phyloP scores from a whole-genome alignment of 2,113 vertebrate species.

The Callipepla squamata region DNA sequence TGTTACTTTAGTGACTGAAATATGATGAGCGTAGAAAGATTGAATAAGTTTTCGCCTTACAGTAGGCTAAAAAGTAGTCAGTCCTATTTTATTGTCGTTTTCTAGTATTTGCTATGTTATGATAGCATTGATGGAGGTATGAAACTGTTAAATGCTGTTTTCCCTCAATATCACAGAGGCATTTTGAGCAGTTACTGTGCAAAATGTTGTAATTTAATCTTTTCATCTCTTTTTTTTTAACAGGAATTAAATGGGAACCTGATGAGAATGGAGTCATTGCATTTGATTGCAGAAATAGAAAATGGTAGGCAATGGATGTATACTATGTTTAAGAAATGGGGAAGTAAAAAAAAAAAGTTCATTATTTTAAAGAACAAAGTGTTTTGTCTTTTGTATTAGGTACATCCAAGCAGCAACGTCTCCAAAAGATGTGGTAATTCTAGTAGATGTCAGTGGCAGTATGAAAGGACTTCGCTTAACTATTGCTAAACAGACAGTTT shows the following conservation, averaged over 20 bases:
- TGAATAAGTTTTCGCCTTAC: neutral
- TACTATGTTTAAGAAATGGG: neutral
- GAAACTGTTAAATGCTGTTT: conserved; percentile 25
- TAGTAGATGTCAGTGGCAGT: conserved; percentile 96
- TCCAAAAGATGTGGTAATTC: conserved; percentile 96
- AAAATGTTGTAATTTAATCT: conserved; percentile 47
- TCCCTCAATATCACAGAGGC: neutral
- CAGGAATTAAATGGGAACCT: conserved; percentile 98
- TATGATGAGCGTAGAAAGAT: no score
- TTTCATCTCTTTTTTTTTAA: neutral
- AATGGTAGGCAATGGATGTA: conserved; percentile 84
- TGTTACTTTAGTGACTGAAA: neutral
- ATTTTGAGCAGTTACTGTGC: conserved; percentile 7
- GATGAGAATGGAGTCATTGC: conserved; percentile 98
- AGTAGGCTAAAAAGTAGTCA: neutral
- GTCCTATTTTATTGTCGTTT: neutral
- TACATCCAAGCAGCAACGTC: conserved; percentile 99
- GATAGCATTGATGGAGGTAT: neutral
- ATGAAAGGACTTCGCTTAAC: conserved; percentile 98
- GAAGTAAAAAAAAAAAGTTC: neutral
- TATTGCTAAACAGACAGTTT: conserved; percentile 96
- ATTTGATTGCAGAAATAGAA: conserved; percentile 98
- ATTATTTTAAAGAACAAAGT: neutral
- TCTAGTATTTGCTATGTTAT: neutral
- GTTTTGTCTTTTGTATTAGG: conserved; percentile 76